Evolutionary conservation across 1,140 invertebrate genomes (phyloP), one percentile per base, ranked within the genome.

Genomic region (Panagrolaimus sp.): DNA sequence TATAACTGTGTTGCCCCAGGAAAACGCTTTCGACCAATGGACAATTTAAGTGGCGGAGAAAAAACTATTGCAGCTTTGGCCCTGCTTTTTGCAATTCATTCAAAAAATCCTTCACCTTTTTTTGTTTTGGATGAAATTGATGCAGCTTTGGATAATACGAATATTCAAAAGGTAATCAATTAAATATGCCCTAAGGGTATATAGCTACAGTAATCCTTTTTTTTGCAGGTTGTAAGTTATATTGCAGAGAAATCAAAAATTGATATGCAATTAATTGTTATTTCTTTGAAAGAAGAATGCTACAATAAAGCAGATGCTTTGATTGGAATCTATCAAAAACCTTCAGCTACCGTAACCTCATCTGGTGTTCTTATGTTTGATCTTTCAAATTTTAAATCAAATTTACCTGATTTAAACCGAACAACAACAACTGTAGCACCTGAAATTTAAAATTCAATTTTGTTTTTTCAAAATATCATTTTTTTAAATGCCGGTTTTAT

Each of bases 221-320:
- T 12, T 44, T 69, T 73, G 24, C 67, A 88, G 87, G 87, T 88
- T 10, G 88, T 88, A 24, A 81, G 85, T n/a, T 88, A 87, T 79
- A 88, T 88, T 68, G 74, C 84, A 46, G 86, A 88, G 69, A 84
- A 87, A 69, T 85, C 88, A 2, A 81, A 85, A 65, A 83, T 69
- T 5, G 83, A 85, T 52, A 87, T 98, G 72, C 96, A 99, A 86
- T 95, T 94, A 65, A 98, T 99, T 85, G 96, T 99, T 65, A 99
- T 99, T 84, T 98, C 95, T 7, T 87, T 99, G 47, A 99, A 99
- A 86, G 96, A 99, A 86, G 96, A 99, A 86, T 98, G 99, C 87
- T 99, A 97, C 87, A 93, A 93, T 43, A 92, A 96, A 85, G 92
- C 96, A 0, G 95, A 98, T 87, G 90, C 94, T 12, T 88, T 99